Evolutionary conservation across 2,113 vertebrate species (phyloP).

Genomic region (Aegithalos caudatus): DNA sequence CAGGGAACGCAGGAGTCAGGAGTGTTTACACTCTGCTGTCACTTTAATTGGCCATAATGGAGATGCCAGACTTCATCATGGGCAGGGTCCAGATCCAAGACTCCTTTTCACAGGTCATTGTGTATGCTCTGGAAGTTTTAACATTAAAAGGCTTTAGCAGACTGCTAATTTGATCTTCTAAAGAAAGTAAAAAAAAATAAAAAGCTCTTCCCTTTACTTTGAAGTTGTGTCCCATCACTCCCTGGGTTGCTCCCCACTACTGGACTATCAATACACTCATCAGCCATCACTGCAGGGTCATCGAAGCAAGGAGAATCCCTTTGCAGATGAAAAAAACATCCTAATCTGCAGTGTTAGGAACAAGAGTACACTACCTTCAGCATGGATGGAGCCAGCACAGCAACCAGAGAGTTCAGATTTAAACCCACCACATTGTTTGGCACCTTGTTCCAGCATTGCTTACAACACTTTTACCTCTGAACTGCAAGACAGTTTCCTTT

Average conservation of each 20-base stretch:
- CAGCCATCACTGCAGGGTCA: neutral
- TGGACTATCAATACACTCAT: neutral
- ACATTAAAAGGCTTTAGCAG: slow-evolving; percentile 27
- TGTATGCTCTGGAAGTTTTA: slow-evolving; percentile 34
- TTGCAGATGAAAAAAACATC: neutral
- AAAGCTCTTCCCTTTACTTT: neutral
- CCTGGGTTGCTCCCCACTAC: neutral
- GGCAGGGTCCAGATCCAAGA: slow-evolving; percentile 3
- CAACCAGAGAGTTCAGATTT: neutral
- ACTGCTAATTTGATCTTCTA: slow-evolving; percentile 8
- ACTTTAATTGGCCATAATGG: slow-evolving; percentile 51
- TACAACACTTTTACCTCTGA: neutral
- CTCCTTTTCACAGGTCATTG: slow-evolving; percentile 20
- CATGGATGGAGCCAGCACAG: neutral
- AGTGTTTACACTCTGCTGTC: slow-evolving; percentile 40
- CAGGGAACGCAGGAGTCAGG: neutral
- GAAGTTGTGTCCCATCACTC: neutral
- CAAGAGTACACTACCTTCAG: neutral
- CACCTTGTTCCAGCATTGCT: neutral
- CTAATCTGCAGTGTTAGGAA: neutral
- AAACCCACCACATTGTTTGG: neutral
- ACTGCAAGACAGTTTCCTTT: neutral
- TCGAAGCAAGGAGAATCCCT: neutral
- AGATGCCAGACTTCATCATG: slow-evolving; percentile 27
- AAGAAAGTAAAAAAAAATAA: neutral